Conservation (phyloP, 2,113 vertebrate genomes). For the Nothocercus nigrocapillus region DNA sequence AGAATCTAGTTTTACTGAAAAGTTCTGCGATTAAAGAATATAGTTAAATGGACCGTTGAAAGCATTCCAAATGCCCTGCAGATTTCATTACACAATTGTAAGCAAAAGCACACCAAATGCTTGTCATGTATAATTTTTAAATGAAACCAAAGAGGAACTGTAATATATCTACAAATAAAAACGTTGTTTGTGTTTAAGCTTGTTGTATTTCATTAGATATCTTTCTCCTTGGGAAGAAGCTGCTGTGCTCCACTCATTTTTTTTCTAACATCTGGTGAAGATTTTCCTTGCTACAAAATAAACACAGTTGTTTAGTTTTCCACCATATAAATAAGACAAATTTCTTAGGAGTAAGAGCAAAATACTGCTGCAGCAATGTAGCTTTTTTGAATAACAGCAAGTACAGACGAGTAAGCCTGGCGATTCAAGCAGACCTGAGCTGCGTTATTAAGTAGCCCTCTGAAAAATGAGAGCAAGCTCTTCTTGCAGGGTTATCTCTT, state of each 20-base stretch:
- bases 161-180: constrained; percentile 10
- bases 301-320: background rate
- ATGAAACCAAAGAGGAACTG: background rate
- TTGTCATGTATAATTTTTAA: background rate
- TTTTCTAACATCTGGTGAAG: background rate
- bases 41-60: background rate
- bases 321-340: background rate
- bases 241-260: background rate
- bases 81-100: background rate
- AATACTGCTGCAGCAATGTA: background rate
- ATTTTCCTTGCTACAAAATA: background rate
- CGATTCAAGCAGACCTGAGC: background rate
- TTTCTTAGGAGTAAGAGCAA: background rate
- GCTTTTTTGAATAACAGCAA: background rate
- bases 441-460: background rate
- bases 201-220: background rate
- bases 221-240: background rate
- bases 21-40: background rate
- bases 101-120: background rate
- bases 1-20: background rate
- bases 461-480: background rate
- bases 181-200: background rate
- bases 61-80: background rate
- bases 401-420: background rate
- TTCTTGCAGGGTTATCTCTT: background rate